Percentiles rank a stretch among this genome's conserved stretches.
Conservation (phyloP, 2,888 invertebrate species). For the Tipula lateralis region DNA sequence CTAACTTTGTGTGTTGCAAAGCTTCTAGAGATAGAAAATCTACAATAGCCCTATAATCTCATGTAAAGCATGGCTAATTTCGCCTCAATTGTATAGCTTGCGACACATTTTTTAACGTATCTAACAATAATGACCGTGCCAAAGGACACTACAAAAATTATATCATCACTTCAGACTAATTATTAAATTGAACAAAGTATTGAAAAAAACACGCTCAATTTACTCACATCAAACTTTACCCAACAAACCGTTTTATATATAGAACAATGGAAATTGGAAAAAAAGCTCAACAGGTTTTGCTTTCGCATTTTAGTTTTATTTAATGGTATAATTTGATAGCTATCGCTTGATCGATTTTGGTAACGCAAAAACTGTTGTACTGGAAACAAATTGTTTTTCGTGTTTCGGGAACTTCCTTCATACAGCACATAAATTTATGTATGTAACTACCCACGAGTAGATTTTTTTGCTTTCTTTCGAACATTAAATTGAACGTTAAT, state of each 20-base stretch:
- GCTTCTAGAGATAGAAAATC: too few species aligned
- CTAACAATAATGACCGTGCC: too few species aligned
- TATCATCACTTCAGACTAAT: neutral
- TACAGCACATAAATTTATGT: neutral
- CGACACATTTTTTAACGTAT: too few species aligned
- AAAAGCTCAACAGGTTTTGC: neutral
- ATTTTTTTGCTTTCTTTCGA: neutral
- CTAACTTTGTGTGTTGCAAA: too few species aligned
- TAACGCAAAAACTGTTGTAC: neutral
- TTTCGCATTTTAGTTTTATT: neutral
- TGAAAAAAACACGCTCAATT: too few species aligned
- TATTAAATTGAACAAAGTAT: neutral
- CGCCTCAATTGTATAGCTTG: too few species aligned
- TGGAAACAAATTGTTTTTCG: neutral
- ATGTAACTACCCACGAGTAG: too few species aligned
- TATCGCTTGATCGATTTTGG: neutral
- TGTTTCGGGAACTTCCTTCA: neutral
- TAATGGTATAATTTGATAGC: neutral
- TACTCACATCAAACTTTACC: too few species aligned
- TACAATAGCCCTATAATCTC: too few species aligned
- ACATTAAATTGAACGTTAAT: neutral
- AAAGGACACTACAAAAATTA: too few species aligned
- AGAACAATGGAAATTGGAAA: neutral
- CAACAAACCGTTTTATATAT: too few species aligned
- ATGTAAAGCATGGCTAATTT: too few species aligned